Evolutionary conservation across 2,113 vertebrate species (phyloP).

Genomic region (Paedocypris sp.): DNA sequence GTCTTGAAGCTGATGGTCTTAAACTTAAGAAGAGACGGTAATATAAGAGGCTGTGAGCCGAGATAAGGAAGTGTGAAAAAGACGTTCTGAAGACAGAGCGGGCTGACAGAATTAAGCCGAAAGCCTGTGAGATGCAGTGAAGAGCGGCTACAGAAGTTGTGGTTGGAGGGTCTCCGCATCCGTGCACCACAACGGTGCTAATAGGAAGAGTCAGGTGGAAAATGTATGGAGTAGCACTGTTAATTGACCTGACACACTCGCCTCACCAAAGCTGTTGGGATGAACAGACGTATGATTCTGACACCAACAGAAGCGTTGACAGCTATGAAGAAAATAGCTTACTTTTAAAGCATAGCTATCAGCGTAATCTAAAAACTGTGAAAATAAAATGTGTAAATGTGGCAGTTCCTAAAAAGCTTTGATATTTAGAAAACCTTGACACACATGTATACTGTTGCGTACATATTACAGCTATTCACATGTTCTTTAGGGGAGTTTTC

Average conservation of each 20-base stretch:
- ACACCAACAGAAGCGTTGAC: not conserved
- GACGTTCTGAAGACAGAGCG: not conserved
- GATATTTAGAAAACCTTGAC: too few species aligned
- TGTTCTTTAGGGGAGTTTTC: too few species aligned
- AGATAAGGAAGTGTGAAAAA: not conserved
- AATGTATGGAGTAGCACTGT: slow-evolving; percentile 46
- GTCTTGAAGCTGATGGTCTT: not conserved
- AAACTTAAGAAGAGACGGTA: too few species aligned
- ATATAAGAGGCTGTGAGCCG: not conserved
- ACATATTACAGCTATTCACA: too few species aligned
- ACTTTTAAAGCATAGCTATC: not conserved
- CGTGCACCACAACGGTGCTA: slow-evolving; percentile 25
- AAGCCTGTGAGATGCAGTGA: not conserved
- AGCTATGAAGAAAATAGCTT: not conserved
- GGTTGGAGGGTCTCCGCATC: not conserved
- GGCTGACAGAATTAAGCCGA: not conserved
- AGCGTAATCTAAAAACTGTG: not conserved
- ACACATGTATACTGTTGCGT: too few species aligned
- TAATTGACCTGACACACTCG: slow-evolving; percentile 55
- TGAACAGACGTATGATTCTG: not conserved
- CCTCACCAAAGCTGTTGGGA: slow-evolving; percentile 29
- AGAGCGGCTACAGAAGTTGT: not conserved
- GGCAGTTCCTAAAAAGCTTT: too few species aligned
- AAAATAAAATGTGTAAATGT: not conserved
- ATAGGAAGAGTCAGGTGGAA: slow-evolving; percentile 53